Conservation (phyloP, 2,888 invertebrate genomes). For the Mesoligia furuncula region DNA sequence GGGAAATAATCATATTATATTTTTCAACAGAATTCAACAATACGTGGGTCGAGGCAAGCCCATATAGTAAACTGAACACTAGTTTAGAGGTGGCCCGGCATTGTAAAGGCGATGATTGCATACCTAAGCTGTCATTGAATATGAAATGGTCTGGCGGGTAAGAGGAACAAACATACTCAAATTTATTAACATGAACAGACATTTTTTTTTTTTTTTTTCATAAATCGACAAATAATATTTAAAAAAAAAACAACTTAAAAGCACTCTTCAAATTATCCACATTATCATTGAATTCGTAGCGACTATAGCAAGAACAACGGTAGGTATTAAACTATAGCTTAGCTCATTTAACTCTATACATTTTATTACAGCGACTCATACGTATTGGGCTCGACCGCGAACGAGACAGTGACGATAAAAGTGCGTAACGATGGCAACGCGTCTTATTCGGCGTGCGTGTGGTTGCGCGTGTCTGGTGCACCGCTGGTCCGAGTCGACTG, state of each 20-base stretch:
- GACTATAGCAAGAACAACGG: neutral
- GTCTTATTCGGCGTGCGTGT: conserved; percentile 71
- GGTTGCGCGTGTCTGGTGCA: conserved; percentile 70
- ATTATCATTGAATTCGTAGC: too few species aligned
- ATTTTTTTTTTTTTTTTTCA: too few species aligned
- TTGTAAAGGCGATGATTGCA: conserved; percentile 72
- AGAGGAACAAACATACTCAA: conserved; percentile 21
- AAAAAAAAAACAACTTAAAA: too few species aligned
- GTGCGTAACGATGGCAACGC: conserved; percentile 73
- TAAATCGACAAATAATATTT: too few species aligned
- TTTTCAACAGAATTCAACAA: conserved; percentile 70
- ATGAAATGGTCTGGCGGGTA: conserved; percentile 70
- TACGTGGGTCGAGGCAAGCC: conserved; percentile 70
- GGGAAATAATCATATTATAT: neutral
- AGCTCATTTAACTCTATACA: neutral
- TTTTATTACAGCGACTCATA: conserved; percentile 56
- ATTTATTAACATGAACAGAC: neutral
- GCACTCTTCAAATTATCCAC: too few species aligned
- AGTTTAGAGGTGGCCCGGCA: conserved; percentile 63
- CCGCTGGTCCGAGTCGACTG: conserved; percentile 50
- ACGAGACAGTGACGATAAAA: conserved; percentile 64
- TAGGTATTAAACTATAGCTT: neutral
- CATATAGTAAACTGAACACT: conserved; percentile 60
- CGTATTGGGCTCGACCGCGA: conserved; percentile 67
- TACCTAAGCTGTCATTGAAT: conserved; percentile 67